phyloP scores from a whole-genome alignment of 2,888 invertebrate genomes.

The Candidula unifasciata region DNA sequence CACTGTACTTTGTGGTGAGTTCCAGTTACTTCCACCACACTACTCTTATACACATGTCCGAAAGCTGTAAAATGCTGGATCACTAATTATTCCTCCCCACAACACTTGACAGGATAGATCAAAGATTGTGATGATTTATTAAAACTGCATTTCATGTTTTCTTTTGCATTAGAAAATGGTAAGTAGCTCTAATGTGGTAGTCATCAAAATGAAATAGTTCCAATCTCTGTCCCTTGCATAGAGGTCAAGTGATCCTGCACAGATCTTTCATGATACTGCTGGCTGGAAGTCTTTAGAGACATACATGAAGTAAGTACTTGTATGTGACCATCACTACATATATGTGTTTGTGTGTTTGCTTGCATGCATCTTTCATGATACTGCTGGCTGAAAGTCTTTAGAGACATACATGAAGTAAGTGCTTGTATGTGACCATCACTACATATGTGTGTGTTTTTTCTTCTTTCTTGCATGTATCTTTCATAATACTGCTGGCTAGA shows the following conservation, averaged over 20 bases:
- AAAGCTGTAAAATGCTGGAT: too few species aligned
- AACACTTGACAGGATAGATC: too few species aligned
- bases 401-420: constrained; percentile 81
- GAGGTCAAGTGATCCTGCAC: constrained; percentile 77
- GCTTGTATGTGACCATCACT: background rate
- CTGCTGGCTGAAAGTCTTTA: constrained; percentile 80
- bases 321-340: background rate
- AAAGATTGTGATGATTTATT: too few species aligned
- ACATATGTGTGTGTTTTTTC: too few species aligned
- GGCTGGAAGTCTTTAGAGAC: constrained; percentile 81
- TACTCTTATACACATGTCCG: too few species aligned
- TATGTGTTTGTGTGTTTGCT: too few species aligned
- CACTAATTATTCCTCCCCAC: too few species aligned
- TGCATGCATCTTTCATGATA: constrained; percentile 80
- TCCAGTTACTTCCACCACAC: too few species aligned
- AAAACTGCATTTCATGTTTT: too few species aligned
- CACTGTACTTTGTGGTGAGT: too few species aligned
- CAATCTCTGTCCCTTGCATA: constrained; percentile 58
- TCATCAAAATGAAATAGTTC: background rate
- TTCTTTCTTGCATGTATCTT: constrained; percentile 80
- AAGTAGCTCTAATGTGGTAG: too few species aligned
- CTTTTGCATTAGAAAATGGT: too few species aligned
- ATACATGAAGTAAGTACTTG: constrained; percentile 79
- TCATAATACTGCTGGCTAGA: constrained; percentile 81
- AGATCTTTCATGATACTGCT: constrained; percentile 81